Evolutionary conservation across 2,113 vertebrate genomes (phyloP), one percentile per base, ranked within the genome.

Genomic region (Corvus hawaiiensis): DNA sequence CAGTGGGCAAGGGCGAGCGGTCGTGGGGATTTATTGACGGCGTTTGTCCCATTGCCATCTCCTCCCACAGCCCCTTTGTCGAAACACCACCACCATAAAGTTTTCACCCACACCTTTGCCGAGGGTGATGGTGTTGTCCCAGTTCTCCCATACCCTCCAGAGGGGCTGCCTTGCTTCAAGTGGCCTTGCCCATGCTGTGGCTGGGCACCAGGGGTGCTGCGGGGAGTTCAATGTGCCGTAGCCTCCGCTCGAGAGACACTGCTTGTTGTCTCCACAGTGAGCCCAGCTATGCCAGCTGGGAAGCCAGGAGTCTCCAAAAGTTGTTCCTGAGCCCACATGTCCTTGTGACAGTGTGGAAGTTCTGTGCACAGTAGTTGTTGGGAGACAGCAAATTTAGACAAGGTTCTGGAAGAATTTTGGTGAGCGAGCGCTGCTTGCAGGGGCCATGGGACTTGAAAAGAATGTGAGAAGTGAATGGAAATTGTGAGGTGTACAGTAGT

Each of bases 341-440:
- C 92, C 97, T 91, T 54, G 63, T 62, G 95, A 62, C 91, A 89
- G 94, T 8, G 49, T 69, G 93, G 93, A 79, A 91, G 64, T 87
- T 88, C 85, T 84, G 67, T 10, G 28, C 0, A 0, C 8, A 0
- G 54, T 43, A 35, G 33, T 49, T 69, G n/a, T 55, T 94, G 95
- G 83, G 68, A 71, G 93, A 82, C 74, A 73, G 97, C 90, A 61
- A 71, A 89, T 94, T 80, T 66, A 89, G 91, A 77, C 79, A 16
- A 90, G 94, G 84, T 92, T 97, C 91, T 96, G 94, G 88, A 97
- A 92, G 97, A 89, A 83, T 95, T 97, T 95, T 89, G 95, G 96
- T 94, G 96, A 98, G 97, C 63, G 19, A 97, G 97, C 44, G 21
- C 78, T 97, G 91, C 94, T 96, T 71, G 90, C 54, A 94, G 86